Conservation (phyloP, 2,113 vertebrate species). For the Psilopsiagon aymara region DNA sequence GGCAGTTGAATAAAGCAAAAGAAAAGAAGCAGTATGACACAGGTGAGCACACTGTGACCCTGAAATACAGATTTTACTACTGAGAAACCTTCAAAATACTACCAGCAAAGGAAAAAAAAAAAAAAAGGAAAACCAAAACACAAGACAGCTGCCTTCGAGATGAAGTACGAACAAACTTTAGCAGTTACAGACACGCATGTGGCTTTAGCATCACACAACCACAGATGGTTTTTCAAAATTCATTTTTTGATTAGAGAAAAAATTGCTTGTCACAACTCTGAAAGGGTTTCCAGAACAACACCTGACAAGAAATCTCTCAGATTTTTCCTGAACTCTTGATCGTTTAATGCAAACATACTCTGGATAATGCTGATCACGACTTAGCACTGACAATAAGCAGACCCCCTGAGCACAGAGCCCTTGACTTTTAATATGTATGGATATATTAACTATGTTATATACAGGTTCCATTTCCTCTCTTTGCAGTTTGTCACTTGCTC, state of each 20-base stretch:
- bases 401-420: neutral
- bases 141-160: neutral
- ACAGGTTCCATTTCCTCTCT: neutral
- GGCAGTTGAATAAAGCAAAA: neutral
- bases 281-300: neutral
- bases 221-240: slow-evolving; percentile 5
- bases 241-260: neutral
- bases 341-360: neutral
- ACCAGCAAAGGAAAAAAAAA: neutral
- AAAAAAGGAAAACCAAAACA: neutral
- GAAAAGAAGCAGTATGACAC: neutral
- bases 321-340: slow-evolving; percentile 5
- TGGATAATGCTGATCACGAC: neutral
- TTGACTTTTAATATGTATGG: neutral
- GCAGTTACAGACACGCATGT: neutral
- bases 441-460: neutral
- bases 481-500: neutral
- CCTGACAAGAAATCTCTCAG: neutral
- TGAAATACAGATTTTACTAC: neutral
- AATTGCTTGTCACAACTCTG: neutral
- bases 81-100: neutral
- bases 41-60: neutral
- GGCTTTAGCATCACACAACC: neutral
- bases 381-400: neutral
- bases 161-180: neutral